A percentile compares a stretch with the other conserved stretches of the same genome.
Conservation (phyloP, 2,797 vertebrate species). For the Sebastiscus tertius region DNA sequence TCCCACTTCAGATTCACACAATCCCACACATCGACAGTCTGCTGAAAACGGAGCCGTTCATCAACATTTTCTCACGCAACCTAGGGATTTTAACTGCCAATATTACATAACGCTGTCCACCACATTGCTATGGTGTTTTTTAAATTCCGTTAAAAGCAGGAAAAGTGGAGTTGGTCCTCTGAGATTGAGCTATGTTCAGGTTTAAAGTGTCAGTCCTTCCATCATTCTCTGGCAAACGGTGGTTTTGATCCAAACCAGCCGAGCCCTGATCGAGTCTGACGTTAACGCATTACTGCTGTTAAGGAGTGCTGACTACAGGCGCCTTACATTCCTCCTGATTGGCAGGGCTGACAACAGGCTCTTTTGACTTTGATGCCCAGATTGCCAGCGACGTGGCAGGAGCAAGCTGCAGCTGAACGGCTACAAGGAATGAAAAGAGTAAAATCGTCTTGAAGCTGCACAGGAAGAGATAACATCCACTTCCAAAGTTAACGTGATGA, state of each 20-base stretch:
- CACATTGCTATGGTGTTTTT: neutral
- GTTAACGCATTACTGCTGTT: neutral
- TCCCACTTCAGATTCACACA: conserved; percentile 21
- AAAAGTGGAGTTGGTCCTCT: neutral
- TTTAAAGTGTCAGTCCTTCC: conserved; percentile 8
- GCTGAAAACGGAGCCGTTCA: conserved; percentile 11
- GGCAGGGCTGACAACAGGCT: conserved; percentile 5
- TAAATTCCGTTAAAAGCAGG: neutral
- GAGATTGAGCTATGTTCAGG: neutral
- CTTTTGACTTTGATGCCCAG: conserved; percentile 11
- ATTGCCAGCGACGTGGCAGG: conserved; percentile 9
- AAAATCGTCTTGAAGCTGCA: conserved; percentile 7
- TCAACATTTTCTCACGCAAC: neutral
- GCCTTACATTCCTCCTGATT: neutral
- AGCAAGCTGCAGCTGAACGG: neutral
- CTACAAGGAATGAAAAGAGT: neutral
- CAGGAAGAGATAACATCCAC: conserved; percentile 3
- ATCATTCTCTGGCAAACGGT: neutral
- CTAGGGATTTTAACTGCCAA: neutral
- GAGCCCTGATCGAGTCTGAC: conserved; percentile 9
- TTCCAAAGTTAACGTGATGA: neutral
- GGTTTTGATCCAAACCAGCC: conserved; percentile 20
- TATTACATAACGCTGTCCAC: neutral
- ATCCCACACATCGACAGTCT: conserved; percentile 12
- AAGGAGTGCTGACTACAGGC: neutral